A percentile compares a stretch with the other conserved stretches of the same genome.
These are phyloP conservation scores for Habroteleia sp. DNA, from an alignment of 2,888 invertebrate species.

Conservation along the genomic window DNA sequence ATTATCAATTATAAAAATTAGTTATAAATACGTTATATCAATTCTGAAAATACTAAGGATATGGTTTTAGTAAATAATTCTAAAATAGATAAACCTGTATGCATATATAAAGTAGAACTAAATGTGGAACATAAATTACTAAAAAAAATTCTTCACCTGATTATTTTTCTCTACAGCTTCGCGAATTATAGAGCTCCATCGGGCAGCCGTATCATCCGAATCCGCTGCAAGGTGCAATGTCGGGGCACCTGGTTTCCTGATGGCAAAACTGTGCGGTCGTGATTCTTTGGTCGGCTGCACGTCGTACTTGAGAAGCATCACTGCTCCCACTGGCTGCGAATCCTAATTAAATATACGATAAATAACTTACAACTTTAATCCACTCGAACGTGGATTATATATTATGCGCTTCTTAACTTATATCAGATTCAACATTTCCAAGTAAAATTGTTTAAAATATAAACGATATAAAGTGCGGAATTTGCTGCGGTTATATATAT, in stretches of 20 bases:
- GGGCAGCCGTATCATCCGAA: slow-evolving; percentile 86
- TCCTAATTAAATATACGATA: slow-evolving; percentile 83
- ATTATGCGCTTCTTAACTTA: slow-evolving; percentile 9
- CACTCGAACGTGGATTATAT: slow-evolving; percentile 23
- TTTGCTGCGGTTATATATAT: too few relatives aligned
- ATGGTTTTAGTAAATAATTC: too few relatives aligned
- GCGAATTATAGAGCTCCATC: slow-evolving; percentile 90
- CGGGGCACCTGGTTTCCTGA: slow-evolving; percentile 87
- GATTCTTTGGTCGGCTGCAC: slow-evolving; percentile 86
- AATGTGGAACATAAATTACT: too few relatives aligned
- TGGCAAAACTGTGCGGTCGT: slow-evolving; percentile 87
- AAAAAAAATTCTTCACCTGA: slow-evolving; percentile 83
- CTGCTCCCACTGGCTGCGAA: slow-evolving; percentile 93
- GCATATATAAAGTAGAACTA: too few relatives aligned
- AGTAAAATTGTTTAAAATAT: too few relatives aligned
- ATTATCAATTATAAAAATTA: too few relatives aligned
- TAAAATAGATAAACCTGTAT: too few relatives aligned
- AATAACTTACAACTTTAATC: slow-evolving; percentile 43
- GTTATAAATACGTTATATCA: too few relatives aligned
- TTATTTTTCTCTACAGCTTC: slow-evolving; percentile 89
- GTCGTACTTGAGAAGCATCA: slow-evolving; percentile 92
- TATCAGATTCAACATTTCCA: slow-evolving; percentile 13
- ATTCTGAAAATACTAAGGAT: too few relatives aligned
- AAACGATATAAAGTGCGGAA: neutral
- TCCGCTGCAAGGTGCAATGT: slow-evolving; percentile 91